Percentiles rank a stretch among this genome's conserved stretches.
Conservation (phyloP, 2,888 invertebrate species). For the Escarpia spicata region DNA sequence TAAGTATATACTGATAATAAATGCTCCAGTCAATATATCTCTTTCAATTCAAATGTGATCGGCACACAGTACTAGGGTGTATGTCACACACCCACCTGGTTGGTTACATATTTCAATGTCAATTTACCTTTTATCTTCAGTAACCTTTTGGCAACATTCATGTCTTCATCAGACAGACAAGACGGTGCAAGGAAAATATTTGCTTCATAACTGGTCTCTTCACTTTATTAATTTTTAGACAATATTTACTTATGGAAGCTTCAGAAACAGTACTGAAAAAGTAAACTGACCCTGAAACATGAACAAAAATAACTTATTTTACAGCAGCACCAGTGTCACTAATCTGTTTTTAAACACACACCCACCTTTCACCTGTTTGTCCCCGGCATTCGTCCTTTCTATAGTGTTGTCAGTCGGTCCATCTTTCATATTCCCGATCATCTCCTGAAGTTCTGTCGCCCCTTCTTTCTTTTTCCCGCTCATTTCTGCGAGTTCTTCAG, state of each 20-base stretch:
- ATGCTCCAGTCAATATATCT: neutral
- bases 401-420: neutral
- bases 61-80: neutral
- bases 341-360: neutral
- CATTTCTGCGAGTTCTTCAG: slow-evolving; percentile 77
- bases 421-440: neutral
- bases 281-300: neutral
- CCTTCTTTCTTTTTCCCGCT: slow-evolving; percentile 26
- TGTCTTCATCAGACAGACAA: too few relatives aligned
- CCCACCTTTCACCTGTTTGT: neutral
- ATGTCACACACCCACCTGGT: too few relatives aligned
- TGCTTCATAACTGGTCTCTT: too few relatives aligned
- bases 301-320: too few relatives aligned
- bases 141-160: too few relatives aligned
- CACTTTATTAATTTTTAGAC: too few relatives aligned
- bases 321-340: too few relatives aligned
- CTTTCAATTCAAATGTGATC: neutral
- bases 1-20: neutral
- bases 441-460: slow-evolving; percentile 8
- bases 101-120: too few relatives aligned
- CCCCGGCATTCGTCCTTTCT: neutral
- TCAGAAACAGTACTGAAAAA: neutral
- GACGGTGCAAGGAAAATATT: too few relatives aligned
- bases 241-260: neutral
- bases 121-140: too few relatives aligned